Percentiles rank a stretch among this genome's conserved stretches.
Evolutionary conservation across 2,888 invertebrate species (phyloP).

Genomic region (Drosophila lutescens): DNA sequence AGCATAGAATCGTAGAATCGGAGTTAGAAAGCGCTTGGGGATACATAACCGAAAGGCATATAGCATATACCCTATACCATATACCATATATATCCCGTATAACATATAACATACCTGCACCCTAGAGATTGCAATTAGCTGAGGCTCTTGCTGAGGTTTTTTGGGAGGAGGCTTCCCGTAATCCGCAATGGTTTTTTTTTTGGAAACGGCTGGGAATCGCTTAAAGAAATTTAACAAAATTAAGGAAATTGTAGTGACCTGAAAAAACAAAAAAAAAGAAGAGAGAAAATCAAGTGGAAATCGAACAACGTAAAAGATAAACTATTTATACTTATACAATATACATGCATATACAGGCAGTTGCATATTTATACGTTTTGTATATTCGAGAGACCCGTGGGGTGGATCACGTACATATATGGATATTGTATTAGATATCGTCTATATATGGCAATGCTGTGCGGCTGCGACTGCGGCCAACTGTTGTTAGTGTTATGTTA

Average conservation of each 20-base stretch:
- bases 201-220: slow-evolving; percentile 61
- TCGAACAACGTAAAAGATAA: slow-evolving; percentile 19
- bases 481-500: slow-evolving; percentile 52
- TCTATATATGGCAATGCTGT: slow-evolving; percentile 41
- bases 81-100: slow-evolving; percentile 10
- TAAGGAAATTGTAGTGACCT: slow-evolving; percentile 76
- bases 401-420: slow-evolving; percentile 13
- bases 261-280: slow-evolving; percentile 33
- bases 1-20: slow-evolving; percentile 14
- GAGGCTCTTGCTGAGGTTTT: slow-evolving; percentile 23
- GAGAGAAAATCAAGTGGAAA: slow-evolving; percentile 18
- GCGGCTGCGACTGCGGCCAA: slow-evolving; percentile 37
- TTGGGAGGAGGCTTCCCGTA: slow-evolving; percentile 21
- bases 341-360: slow-evolving; percentile 44
- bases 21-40: slow-evolving; percentile 29
- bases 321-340: slow-evolving; percentile 47
- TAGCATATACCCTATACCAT: background rate
- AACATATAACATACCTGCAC: slow-evolving; percentile 7
- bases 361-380: slow-evolving; percentile 71
- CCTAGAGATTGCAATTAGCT: slow-evolving; percentile 42
- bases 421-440: slow-evolving; percentile 57
- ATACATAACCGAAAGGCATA: slow-evolving; percentile 18
- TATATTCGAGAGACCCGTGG: slow-evolving; percentile 44
- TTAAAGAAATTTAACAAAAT: slow-evolving; percentile 54
- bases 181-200: slow-evolving; percentile 44